Evolutionary conservation across 2,797 vertebrate genomes (phyloP), one percentile per base, ranked within the genome.

Genomic region (Acanthornis magna): DNA sequence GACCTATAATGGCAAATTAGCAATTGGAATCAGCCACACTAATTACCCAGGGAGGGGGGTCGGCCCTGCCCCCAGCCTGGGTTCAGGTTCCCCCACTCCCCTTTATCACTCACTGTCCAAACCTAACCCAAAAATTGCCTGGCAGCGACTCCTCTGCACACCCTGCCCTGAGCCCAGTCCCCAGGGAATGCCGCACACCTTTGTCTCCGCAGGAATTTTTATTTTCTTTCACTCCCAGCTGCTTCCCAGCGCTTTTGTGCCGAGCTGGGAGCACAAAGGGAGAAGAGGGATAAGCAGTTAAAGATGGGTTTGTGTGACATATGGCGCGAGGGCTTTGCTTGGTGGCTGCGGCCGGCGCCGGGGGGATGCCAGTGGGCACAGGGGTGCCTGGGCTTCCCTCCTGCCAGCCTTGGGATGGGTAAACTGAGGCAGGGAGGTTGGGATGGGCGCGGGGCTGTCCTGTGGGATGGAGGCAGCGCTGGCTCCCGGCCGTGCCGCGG

Each of bases 141-240:
- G 1, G 32, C 26, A 2, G 9, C 2, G 12, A 8, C 36, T 57
- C 27, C 27, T 65, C 68, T 1, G 0, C 5, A 0, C 0, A 0
- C 47, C 73, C 50, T 57, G 53, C n/a, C 40, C 27, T 2, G 38
- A 18, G 10, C 47, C 63, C 3, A 1, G 5, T 62, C 74, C 47
- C 55, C 4, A 2, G 36, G 36, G 16, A 23, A n/a, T 15, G 36
- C 60, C 11, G 5, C 65, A 23, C 85, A 93, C 91, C 73, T 90
- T 66, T 70, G 83, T 66, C 42, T 66, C 68, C 1, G 3, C 62
- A 36, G 88, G 91, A 78, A 66, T 68, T 84, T 76, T 36, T 23
- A 16, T 85, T 84, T 68, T 54, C 82, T 67, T 88, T 75, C n/a
- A 7, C 26, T 83, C 40, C 61, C 82, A 3, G 14, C 36, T 27